phyloP scores from a whole-genome alignment of 2,113 vertebrate species.

The Ascaphus truei region DNA sequence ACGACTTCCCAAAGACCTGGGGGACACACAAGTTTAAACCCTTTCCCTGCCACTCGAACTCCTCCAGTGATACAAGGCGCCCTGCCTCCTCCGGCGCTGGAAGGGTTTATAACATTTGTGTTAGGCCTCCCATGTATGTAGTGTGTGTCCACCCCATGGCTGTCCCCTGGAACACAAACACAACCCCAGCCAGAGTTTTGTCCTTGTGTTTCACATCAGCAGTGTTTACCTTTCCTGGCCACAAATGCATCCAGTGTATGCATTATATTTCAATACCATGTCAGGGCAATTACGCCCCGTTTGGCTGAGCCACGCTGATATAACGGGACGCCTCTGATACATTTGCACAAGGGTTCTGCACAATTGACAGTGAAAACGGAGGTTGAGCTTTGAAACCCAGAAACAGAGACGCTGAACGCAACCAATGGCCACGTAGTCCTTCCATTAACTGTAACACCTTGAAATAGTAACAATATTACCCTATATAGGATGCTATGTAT shows the following conservation, averaged over 20 bases:
- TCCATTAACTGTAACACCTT: not conserved
- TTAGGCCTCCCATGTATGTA: no score
- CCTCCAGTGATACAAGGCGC: not conserved
- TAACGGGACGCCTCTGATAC: not conserved
- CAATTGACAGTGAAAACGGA: slow-evolving; percentile 11
- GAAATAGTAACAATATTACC: not conserved
- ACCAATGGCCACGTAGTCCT: not conserved
- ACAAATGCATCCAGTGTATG: slow-evolving; percentile 16
- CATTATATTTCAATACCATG: slow-evolving; percentile 35
- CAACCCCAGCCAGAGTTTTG: not conserved
- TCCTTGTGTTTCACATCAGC: slow-evolving; percentile 29
- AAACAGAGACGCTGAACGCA: not conserved
- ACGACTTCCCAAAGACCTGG: no score
- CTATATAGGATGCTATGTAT: not conserved
- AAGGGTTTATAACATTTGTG: slow-evolving; percentile 2
- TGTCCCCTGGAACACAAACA: not conserved
- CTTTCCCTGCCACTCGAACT: not conserved
- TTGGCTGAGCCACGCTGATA: slow-evolving; percentile 13
- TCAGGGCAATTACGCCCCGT: slow-evolving; percentile 22
- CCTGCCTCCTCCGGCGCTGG: not conserved
- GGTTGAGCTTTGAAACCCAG: not conserved
- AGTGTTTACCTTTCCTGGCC: slow-evolving; percentile 27
- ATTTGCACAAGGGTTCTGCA: slow-evolving; percentile 20
- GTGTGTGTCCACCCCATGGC: not conserved
- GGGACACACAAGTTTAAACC: slow-evolving; percentile 3